Percentiles rank a stretch among this genome's conserved stretches.
Evolutionary conservation across 2,113 vertebrate genomes (phyloP).

Genomic region (Aplodontia rufa): DNA sequence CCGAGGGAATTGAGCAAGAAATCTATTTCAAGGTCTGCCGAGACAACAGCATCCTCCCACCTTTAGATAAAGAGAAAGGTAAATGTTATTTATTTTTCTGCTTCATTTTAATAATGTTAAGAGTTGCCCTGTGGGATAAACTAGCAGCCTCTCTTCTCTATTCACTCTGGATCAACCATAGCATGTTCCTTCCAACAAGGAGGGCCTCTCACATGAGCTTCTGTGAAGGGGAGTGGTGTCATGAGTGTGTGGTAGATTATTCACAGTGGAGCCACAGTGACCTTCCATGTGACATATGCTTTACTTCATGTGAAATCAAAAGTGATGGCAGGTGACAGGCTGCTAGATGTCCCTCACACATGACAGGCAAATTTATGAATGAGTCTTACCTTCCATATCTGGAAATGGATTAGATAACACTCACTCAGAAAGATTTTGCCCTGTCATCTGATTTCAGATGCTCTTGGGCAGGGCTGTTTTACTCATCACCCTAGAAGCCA

Average conservation of each 20-base stretch:
- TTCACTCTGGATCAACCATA: background rate
- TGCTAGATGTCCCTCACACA: background rate
- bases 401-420: background rate
- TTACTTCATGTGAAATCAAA: background rate
- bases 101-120: background rate
- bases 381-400: background rate
- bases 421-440: background rate
- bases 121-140: too few species aligned
- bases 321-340: background rate
- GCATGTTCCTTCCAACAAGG: background rate
- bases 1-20: conserved; percentile 97
- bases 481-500: too few species aligned
- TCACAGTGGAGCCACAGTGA: fast-evolving
- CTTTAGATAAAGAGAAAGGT: conserved; percentile 99
- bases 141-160: background rate
- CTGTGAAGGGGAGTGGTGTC: background rate
- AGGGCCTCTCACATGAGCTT: background rate
- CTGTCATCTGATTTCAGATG: background rate
- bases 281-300: background rate
- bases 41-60: conserved; percentile 99
- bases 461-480: background rate
- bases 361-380: background rate
- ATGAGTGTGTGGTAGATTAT: fast-evolving
- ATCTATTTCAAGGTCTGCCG: conserved; percentile 99
- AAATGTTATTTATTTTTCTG: conserved; percentile 48